Percentiles rank a stretch among this genome's conserved stretches.
phyloP scores from a whole-genome alignment of 1,140 invertebrate genomes.

The Zaprionus nigranus region DNA sequence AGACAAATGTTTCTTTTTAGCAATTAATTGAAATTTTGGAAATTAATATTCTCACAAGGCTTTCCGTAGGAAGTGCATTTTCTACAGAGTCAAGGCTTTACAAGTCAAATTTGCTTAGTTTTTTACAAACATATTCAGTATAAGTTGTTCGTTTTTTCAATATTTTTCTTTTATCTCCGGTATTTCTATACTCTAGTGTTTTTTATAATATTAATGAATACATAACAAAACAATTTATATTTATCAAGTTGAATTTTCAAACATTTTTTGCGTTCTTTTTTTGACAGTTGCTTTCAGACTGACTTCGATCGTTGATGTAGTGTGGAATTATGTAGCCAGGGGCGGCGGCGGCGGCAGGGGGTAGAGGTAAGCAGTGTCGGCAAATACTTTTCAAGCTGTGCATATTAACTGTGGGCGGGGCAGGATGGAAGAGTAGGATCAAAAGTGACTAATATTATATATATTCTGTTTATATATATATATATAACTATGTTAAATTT shows the following conservation, averaged over 20 bases:
- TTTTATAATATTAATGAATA: slow-evolving; percentile 71
- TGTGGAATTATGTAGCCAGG: neutral
- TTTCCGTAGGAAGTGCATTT: slow-evolving; percentile 1
- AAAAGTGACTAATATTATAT: slow-evolving; percentile 37
- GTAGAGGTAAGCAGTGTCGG: slow-evolving; percentile 54
- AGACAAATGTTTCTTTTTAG: neutral
- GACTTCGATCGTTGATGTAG: slow-evolving; percentile 38
- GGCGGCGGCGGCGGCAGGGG: neutral
- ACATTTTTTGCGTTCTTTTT: slow-evolving; percentile 51
- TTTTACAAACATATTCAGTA: slow-evolving; percentile 69
- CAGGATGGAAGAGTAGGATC: neutral
- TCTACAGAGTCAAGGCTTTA: slow-evolving; percentile 4
- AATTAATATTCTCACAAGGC: slow-evolving; percentile 1
- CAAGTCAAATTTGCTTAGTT: slow-evolving; percentile 43
- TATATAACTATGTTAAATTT: slow-evolving; percentile 71
- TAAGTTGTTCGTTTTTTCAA: slow-evolving; percentile 38
- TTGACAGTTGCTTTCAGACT: slow-evolving; percentile 62
- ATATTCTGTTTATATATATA: neutral
- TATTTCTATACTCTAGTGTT: slow-evolving; percentile 50
- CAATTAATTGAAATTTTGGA: neutral
- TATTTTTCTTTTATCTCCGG: slow-evolving; percentile 30
- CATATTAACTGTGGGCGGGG: slow-evolving; percentile 31
- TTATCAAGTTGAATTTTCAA: slow-evolving; percentile 57
- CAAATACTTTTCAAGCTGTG: slow-evolving; percentile 70
- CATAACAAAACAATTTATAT: slow-evolving; percentile 77